Base-by-base conservation (phyloP, 2,888 invertebrate species). In the Conchocele bisecta region DNA sequence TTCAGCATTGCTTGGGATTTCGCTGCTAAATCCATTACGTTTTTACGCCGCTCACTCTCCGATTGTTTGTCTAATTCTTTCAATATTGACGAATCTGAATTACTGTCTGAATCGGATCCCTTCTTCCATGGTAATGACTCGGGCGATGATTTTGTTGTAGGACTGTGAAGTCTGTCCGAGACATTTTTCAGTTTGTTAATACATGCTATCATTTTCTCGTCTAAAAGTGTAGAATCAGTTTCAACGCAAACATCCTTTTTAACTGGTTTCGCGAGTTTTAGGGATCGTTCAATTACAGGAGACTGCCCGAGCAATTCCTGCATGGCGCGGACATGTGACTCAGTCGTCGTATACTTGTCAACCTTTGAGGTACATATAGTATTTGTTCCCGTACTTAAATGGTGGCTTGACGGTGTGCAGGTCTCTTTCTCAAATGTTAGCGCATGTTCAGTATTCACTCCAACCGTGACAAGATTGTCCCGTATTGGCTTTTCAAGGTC, bases 121-220 rank as follows among this genome's bases (percentile, higher is more conserved):
- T 66, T 53, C 29, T 64, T 70, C 78, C 79, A 79, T 4, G 79
- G 78, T 7, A 61, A 48, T 26, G 63, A 44, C 35, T 83, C 81
- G 0, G 78, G 76, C 15, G 73, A 39, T 22, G 69, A 63, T 71
- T 81, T 81, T 9, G 65, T 48, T 3, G 88, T 87, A 15, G 88
- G 88, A 60, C 87, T 87, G 66, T 88, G 84, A 15, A 90, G 75
- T 54, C 88, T 69, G 50, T 89, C 87, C 0, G 88, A 84, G 3
- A 90, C 90, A 53, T 84, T 88, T 54, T 84, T 83, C 31, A 90
- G 72, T 74, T 89, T 90, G 26, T 85, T 86, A 48, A 90, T 90
- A 68, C 90, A 90, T 15, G 86, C 86, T 0, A 88, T 87, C 79
- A 90, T 88, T 75, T 85, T 86, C 13, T 86, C 88, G 24, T 87